A percentile compares a stretch with the other conserved stretches of the same genome.
Evolutionary conservation across 2,888 invertebrate species (phyloP).

Genomic region (Leptinotarsa haldemani): DNA sequence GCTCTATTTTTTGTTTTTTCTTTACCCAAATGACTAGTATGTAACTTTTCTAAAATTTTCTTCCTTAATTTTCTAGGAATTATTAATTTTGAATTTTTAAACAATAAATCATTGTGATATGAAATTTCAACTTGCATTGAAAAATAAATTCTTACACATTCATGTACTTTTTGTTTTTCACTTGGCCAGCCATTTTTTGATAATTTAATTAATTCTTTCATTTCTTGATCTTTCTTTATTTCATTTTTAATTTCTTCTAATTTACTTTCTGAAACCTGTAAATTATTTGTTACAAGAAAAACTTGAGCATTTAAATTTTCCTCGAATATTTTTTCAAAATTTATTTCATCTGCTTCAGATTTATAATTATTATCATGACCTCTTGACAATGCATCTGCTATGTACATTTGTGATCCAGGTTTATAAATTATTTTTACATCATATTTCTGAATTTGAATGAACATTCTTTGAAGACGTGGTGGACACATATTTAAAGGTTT

Average conservation of each 20-base stretch:
- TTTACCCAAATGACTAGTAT: too few relatives aligned
- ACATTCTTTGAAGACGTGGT: background rate
- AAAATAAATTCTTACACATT: constrained; percentile 19
- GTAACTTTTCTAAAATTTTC: too few relatives aligned
- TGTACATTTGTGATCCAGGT: background rate
- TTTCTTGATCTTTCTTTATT: constrained; percentile 12
- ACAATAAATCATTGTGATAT: too few relatives aligned
- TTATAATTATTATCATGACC: constrained; percentile 7
- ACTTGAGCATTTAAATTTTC: too few relatives aligned
- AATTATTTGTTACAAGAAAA: background rate
- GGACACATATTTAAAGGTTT: background rate
- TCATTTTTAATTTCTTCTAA: background rate
- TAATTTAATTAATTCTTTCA: constrained; percentile 22
- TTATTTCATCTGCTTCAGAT: background rate
- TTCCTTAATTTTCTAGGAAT: too few relatives aligned
- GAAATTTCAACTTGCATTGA: constrained; percentile 16
- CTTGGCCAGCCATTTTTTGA: constrained; percentile 34
- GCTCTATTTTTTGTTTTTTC: background rate
- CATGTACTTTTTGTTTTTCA: constrained; percentile 22
- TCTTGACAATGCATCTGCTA: background rate
- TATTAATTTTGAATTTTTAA: too few relatives aligned
- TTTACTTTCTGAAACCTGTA: background rate
- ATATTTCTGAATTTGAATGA: background rate
- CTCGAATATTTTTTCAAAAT: too few relatives aligned
- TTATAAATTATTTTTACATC: background rate